Evolutionary conservation across 2,888 invertebrate species (phyloP).

Genomic region (Rhamnusium bicolor): DNA sequence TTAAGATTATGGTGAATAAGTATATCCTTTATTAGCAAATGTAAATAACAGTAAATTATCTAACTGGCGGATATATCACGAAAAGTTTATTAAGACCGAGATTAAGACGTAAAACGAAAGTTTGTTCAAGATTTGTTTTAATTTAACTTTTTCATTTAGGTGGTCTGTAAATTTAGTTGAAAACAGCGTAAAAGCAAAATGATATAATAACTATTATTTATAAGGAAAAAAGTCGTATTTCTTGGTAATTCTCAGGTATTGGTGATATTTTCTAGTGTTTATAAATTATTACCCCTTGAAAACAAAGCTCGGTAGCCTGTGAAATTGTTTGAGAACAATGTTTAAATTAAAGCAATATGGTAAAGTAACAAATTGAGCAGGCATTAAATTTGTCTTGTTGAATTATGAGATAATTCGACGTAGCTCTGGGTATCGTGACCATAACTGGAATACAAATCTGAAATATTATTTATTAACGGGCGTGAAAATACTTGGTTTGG

Average conservation of each 20-base stretch:
- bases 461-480: slow-evolving; percentile 44
- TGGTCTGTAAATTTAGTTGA: not conserved
- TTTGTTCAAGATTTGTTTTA: too few species aligned
- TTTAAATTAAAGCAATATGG: slow-evolving; percentile 31
- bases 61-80: too few species aligned
- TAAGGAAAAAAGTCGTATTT: not conserved
- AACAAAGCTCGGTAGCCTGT: slow-evolving; percentile 21
- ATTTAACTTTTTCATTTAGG: not conserved
- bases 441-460: slow-evolving; percentile 42
- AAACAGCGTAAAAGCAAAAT: not conserved
- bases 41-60: too few species aligned
- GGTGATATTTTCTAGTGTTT: not conserved
- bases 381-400: slow-evolving; percentile 44
- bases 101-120: too few species aligned
- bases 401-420: slow-evolving; percentile 44
- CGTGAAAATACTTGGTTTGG: slow-evolving; percentile 39
- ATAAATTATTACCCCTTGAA: not conserved
- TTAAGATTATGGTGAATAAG: too few species aligned
- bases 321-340: slow-evolving; percentile 30
- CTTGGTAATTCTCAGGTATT: not conserved
- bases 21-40: too few species aligned
- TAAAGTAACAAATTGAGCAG: slow-evolving; percentile 29
- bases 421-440: slow-evolving; percentile 30
- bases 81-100: too few species aligned
- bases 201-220: not conserved